Conservation (phyloP, 2,113 vertebrate species). For the Phrynosoma platyrhinos region DNA sequence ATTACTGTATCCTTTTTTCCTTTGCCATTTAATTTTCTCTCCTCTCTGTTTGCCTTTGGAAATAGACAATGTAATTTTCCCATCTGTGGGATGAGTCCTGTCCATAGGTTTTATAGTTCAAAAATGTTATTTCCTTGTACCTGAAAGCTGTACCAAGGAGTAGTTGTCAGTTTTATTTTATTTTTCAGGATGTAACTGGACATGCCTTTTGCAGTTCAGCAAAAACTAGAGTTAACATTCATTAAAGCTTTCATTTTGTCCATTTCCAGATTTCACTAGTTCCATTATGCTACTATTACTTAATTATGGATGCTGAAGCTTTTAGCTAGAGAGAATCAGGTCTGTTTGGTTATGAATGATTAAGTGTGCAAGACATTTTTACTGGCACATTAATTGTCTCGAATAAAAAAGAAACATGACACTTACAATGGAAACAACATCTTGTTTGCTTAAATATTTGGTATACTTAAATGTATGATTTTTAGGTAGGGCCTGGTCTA, state of each 20-base stretch:
- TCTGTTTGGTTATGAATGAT: constrained; percentile 77
- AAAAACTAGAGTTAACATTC: constrained; percentile 39
- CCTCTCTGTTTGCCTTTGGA: background rate
- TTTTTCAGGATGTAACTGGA: background rate
- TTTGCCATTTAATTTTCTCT: constrained; percentile 17
- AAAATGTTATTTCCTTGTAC: background rate
- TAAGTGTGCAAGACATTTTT: constrained; percentile 75
- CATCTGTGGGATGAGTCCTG: constrained; percentile 7
- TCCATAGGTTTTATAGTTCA: background rate
- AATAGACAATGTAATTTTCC: background rate
- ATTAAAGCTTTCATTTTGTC: constrained; percentile 51
- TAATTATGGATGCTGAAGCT: constrained; percentile 77
- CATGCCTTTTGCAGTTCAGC: constrained; percentile 15
- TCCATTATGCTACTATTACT: constrained; percentile 61
- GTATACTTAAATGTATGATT: background rate
- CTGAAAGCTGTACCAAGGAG: constrained; percentile 15
- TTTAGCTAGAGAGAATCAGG: constrained; percentile 66
- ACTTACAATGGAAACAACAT: background rate
- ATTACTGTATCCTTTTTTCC: background rate
- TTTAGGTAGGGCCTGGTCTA: background rate
- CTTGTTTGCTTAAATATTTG: too few relatives aligned
- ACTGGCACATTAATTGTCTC: constrained; percentile 72
- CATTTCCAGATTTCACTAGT: constrained; percentile 53
- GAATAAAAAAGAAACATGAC: constrained; percentile 56
- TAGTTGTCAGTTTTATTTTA: background rate